These are phyloP conservation scores for Lymantria dispar DNA, from an alignment of 2,888 invertebrate species.

Conservation along the genomic window DNA sequence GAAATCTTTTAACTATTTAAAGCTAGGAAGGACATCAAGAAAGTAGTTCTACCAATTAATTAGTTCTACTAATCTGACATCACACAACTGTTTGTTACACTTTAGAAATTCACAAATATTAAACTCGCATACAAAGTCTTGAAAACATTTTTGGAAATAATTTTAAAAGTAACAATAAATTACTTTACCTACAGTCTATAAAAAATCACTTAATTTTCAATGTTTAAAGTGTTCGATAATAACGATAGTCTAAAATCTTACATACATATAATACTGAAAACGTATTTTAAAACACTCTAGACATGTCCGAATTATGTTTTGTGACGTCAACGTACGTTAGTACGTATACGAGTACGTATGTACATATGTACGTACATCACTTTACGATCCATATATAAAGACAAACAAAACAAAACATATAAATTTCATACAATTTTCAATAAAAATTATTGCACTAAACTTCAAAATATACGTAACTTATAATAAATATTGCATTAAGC, in stretches of 20 bases:
- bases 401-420: conserved; percentile 73
- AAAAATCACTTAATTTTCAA: conserved; percentile 68
- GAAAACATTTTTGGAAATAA: conserved; percentile 73
- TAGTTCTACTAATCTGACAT: conserved; percentile 48
- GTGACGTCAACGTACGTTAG: conserved; percentile 39
- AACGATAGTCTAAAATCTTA: conserved; percentile 70
- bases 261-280: conserved; percentile 78
- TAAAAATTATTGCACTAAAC: conserved; percentile 81
- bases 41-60: no score
- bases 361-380: background rate
- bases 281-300: conserved; percentile 61
- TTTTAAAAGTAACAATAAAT: conserved; percentile 79
- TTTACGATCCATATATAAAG: conserved; percentile 56
- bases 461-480: conserved; percentile 69
- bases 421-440: conserved; percentile 77
- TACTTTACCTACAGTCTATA: conserved; percentile 75
- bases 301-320: conserved; percentile 58
- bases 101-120: conserved; percentile 41
- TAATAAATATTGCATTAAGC: conserved; percentile 80
- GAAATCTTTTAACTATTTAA: conserved; percentile 64
- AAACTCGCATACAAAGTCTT: conserved; percentile 55
- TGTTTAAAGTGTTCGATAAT: conserved; percentile 63
- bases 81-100: conserved; percentile 51
- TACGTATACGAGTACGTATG: background rate
- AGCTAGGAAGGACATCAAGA: conserved; percentile 75